These are phyloP conservation scores for Toxostoma redivivum DNA, from an alignment of 2,113 vertebrate genomes.

Conservation along the genomic window DNA sequence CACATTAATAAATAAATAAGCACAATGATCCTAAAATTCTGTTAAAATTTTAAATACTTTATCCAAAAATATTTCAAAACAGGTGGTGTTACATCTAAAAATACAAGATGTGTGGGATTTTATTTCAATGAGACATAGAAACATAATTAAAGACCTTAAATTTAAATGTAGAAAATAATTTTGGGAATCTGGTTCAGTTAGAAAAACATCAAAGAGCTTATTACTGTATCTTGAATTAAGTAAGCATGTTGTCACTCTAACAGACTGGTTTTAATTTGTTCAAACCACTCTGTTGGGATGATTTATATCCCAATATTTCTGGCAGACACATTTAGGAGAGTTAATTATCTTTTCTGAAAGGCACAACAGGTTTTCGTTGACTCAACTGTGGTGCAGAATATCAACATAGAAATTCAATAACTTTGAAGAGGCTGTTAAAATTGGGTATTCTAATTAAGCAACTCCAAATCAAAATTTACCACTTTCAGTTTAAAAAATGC, in stretches of 20 bases:
- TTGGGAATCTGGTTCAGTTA: not conserved
- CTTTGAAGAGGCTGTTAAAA: not conserved
- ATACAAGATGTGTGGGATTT: not conserved
- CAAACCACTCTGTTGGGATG: not conserved
- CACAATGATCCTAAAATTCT: not conserved
- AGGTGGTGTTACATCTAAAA: not conserved
- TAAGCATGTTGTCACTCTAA: slow-evolving; percentile 1
- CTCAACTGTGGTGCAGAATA: not conserved
- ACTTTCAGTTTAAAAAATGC: not conserved
- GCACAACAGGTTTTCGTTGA: not conserved
- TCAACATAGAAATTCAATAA: not conserved
- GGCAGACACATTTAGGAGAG: not conserved
- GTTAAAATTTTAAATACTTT: not conserved
- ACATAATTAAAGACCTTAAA: not conserved
- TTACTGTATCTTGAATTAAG: slow-evolving; percentile 4
- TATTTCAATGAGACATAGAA: not conserved
- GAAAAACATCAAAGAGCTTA: not conserved
- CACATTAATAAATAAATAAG: not conserved
- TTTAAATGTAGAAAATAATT: not conserved
- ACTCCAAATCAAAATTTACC: not conserved
- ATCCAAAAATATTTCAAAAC: not conserved
- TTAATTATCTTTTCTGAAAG: not conserved
- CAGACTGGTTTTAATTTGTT: slow-evolving; percentile 27
- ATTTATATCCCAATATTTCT: slow-evolving; percentile 2
- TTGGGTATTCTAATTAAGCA: not conserved